Base-by-base conservation (phyloP, 2,888 invertebrate genomes). In the Temnothorax unifasciatus region DNA sequence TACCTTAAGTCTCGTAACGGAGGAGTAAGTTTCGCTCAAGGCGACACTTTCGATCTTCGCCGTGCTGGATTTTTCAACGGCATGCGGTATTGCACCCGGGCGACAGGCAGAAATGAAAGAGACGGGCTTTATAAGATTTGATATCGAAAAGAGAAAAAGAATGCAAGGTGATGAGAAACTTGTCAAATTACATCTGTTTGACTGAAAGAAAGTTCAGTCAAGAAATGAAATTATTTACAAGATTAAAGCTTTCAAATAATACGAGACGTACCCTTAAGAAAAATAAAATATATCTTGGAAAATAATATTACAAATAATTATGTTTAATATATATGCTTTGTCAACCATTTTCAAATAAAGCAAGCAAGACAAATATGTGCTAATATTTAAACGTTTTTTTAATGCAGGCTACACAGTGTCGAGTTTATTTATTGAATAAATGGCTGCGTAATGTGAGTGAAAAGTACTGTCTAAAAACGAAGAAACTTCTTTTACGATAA, bases 1-100 rank as follows among this genome's bases (percentile, higher is more conserved):
- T 74, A 83, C 59, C 77, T 77, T 83, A 83, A 85, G 83, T 85
- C 85, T 34, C 52, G 76, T 54, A 77, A 71, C 69, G 57, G 71
- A 47, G n/a, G 76, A 85, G 71, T 68, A 76, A 85, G 75, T 85
- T 85, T 83, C 63, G 69, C 71, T 71, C 61, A 59, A 61, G 79
- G 64, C 71, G 85, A 74, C 73, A 81, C 69, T 82, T 75, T 82
- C 76, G 82, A 68, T 79, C 83, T 83, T 57, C 66, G 79, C 79
- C 34, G 34, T 59, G 21, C 25, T 66, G 57, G 73, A 81, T 81
- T 81, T 81, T 81, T 81, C 79, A 73, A 73, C 79, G 79, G 38
- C 50, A 47, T 57, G 71, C 77, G 71, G 57, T 79, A 79, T 79
- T 59, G 71, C 59, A 44, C 44, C 59, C 21, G 29, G 50, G 13